Conservation (phyloP, 2,888 invertebrate genomes). For the Pteria penguin region DNA sequence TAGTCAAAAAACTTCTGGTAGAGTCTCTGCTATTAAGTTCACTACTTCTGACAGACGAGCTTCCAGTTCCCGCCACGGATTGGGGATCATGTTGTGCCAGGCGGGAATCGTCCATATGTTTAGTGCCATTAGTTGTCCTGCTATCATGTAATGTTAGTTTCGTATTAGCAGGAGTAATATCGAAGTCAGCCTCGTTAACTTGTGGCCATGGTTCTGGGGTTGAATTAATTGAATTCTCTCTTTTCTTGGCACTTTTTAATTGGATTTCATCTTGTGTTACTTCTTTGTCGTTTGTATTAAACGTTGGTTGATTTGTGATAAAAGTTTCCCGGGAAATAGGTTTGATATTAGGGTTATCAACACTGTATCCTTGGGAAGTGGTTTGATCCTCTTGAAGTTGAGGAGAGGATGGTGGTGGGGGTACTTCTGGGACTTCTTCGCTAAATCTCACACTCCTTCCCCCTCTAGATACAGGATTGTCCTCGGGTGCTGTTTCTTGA, state of each 20-base stretch:
- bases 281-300: constrained; percentile 39
- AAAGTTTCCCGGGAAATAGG: constrained; percentile 45
- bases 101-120: constrained; percentile 30
- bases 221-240: constrained; percentile 52
- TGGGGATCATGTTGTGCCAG: constrained; percentile 34
- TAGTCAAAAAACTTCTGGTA: constrained; percentile 45
- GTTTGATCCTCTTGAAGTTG: constrained; percentile 33
- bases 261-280: constrained; percentile 20
- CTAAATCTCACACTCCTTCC: constrained; percentile 55
- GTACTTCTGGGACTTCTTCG: constrained; percentile 52
- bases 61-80: constrained; percentile 24
- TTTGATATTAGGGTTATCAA: constrained; percentile 19
- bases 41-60: constrained; percentile 36
- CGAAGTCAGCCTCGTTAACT: constrained; percentile 66
- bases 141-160: constrained; percentile 30
- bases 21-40: constrained; percentile 43
- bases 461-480: constrained; percentile 51
- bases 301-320: constrained; percentile 51
- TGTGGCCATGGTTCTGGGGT: constrained; percentile 71
- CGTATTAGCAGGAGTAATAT: constrained; percentile 51
- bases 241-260: constrained; percentile 5
- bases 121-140: constrained; percentile 4
- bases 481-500: constrained; percentile 50
- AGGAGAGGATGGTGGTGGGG: constrained; percentile 59
- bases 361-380: constrained; percentile 21